Base-by-base conservation (phyloP, 2,113 vertebrate genomes). In the Cheirogaleus medius region DNA sequence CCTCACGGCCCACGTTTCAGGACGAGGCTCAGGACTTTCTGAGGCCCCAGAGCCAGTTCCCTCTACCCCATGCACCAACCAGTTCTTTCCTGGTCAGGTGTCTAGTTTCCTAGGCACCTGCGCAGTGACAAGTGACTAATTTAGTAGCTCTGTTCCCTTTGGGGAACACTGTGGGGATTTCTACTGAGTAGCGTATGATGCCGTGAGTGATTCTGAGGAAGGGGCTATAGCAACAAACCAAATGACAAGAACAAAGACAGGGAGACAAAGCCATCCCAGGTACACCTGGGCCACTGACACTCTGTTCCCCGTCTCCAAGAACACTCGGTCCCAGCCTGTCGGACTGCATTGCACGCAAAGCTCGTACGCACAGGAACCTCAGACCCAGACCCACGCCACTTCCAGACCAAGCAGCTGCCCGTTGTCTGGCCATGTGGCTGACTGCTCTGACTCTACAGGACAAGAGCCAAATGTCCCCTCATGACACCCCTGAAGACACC, bases 81-180 rank as follows among this genome's bases (percentile, higher is more conserved):
- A 32, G 39, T 15, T 13, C 23, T 77, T 18, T 74, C 42, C 42
- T 39, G 5, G 34, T 11, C 37, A 49, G 47, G 1, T 1, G 15
- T 23, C 9, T 34, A 14, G 9, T 2, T 29, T 56, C 27, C 47
- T 3, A 3, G 44, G 81, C 7, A 6, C 29, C 2, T 32, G 4
- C 13, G 39, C 6, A 0, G 14, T 11, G 37, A 42, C 25, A 20
- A 47, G 0, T 0, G 14, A 8, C 34, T 18, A 12, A 17, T 7
- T 27, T 1, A 17, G 44, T 7, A 23, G 42, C 3, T 29, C 73
- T 23, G 0, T 2, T 12, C 34, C 42, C 14, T 64, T 29, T 5
- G 20, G 21, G 32, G 3, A 2, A 23, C 12, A 2, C 0, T 1
- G 17, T 10, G 0, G 63, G 32, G 4, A 12, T 9, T 1, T 17